Percentiles rank a stretch among this genome's conserved stretches.
These are phyloP conservation scores for Eupithecia abbreviata DNA, from an alignment of 2,888 invertebrate species.

Conservation along the genomic window DNA sequence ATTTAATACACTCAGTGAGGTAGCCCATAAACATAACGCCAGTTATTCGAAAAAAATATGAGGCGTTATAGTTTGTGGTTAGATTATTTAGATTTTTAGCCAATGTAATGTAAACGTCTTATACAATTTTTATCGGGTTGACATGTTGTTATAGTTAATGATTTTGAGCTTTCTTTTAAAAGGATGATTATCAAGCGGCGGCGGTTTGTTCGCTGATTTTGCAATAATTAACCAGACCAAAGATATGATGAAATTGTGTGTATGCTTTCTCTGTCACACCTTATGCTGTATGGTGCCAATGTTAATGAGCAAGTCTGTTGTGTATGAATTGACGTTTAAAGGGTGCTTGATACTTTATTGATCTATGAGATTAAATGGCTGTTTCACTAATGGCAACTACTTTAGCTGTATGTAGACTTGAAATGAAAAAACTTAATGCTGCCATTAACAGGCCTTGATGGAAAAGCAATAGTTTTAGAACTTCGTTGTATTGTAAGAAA, in stretches of 20 bases:
- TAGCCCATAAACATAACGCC: neutral
- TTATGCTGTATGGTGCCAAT: conserved; percentile 70
- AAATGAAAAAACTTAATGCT: neutral
- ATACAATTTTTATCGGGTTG: conserved; percentile 28
- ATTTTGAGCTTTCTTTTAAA: conserved; percentile 45
- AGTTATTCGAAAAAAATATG: neutral
- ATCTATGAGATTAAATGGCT: conserved; percentile 53
- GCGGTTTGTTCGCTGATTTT: conserved; percentile 54
- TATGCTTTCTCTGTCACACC: conserved; percentile 58
- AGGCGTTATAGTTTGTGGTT: conserved; percentile 39
- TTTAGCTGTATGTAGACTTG: neutral
- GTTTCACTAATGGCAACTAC: conserved; percentile 29
- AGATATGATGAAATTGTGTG: conserved; percentile 65
- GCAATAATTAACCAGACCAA: conserved; percentile 75
- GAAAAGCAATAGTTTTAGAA: neutral
- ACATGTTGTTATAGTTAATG: conserved; percentile 42
- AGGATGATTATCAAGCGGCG: conserved; percentile 41
- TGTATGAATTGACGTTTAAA: conserved; percentile 54
- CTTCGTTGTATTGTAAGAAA: neutral
- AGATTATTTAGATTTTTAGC: conserved; percentile 48
- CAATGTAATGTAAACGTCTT: conserved; percentile 33
- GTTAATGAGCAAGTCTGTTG: conserved; percentile 52
- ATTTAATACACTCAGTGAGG: neutral
- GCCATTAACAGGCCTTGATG: neutral
- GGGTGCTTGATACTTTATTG: conserved; percentile 52